Percentiles rank a stretch among this genome's conserved stretches.
These are phyloP conservation scores for Zygogramma bicolorata DNA, from an alignment of 2,888 invertebrate genomes.

Conservation along the genomic window DNA sequence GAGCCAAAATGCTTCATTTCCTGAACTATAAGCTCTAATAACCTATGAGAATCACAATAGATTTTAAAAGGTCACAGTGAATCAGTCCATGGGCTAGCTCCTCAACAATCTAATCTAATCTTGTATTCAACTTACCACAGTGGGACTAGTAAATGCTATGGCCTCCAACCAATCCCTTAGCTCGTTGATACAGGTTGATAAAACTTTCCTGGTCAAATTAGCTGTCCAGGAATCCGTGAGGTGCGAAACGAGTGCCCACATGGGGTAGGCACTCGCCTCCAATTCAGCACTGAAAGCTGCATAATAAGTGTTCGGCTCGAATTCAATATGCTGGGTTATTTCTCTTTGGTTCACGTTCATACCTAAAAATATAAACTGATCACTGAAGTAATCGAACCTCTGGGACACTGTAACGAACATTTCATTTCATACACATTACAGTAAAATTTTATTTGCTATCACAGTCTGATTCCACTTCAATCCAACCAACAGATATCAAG, in stretches of 20 bases:
- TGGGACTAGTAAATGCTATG: conserved; percentile 79
- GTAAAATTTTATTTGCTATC: too few species aligned
- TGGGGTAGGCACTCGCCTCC: conserved; percentile 96
- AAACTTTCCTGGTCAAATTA: conserved; percentile 80
- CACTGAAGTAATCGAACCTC: too few species aligned
- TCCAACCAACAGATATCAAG: too few species aligned
- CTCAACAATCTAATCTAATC: too few species aligned
- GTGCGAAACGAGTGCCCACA: conserved; percentile 97
- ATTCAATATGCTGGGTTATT: conserved; percentile 91
- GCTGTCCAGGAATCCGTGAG: conserved; percentile 81
- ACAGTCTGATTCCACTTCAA: too few species aligned
- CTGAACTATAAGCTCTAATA: too few species aligned
- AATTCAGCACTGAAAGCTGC: conserved; percentile 97
- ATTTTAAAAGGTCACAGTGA: too few species aligned
- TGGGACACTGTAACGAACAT: too few species aligned
- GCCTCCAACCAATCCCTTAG: conserved; percentile 91
- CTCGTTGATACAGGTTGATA: conserved; percentile 81
- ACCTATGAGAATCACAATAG: too few species aligned
- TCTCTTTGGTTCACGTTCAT: conserved; percentile 98
- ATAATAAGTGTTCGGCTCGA: conserved; percentile 97
- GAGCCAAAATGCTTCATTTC: too few species aligned
- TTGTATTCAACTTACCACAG: conserved; percentile 74
- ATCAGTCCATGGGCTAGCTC: too few species aligned
- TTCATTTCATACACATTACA: too few species aligned
- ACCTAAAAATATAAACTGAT: conserved; percentile 69